Evolutionary conservation across 2,113 vertebrate species (phyloP).

Genomic region (Peromyscus californicus): DNA sequence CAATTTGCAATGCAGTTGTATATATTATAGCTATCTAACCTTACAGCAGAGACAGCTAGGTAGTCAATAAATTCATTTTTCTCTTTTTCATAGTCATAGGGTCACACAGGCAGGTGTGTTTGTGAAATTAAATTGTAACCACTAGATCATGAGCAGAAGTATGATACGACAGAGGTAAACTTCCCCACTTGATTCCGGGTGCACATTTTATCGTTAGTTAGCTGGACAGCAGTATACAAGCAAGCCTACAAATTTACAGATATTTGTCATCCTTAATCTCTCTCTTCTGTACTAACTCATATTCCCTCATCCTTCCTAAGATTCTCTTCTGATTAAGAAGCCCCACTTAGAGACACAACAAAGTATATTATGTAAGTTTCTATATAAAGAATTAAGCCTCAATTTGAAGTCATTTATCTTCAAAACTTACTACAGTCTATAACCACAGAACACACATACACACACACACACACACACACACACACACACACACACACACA

Average conservation of each 20-base stretch:
- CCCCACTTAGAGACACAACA: background rate
- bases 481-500: too few relatives aligned
- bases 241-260: background rate
- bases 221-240: background rate
- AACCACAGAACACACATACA: background rate
- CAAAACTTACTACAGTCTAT: background rate
- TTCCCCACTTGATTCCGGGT: background rate
- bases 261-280: background rate
- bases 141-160: background rate
- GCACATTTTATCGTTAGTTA: background rate
- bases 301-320: rapidly evolving
- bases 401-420: background rate
- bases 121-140: slow-evolving; percentile 13
- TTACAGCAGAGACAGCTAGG: background rate
- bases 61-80: background rate
- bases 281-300: background rate
- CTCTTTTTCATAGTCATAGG: background rate
- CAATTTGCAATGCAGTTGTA: background rate
- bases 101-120: background rate
- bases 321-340: background rate
- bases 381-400: background rate
- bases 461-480: background rate
- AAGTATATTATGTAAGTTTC: background rate
- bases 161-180: background rate
- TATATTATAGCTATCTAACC: background rate